These are phyloP conservation scores for Meteorus colon DNA, from an alignment of 2,888 invertebrate species.

Conservation along the genomic window DNA sequence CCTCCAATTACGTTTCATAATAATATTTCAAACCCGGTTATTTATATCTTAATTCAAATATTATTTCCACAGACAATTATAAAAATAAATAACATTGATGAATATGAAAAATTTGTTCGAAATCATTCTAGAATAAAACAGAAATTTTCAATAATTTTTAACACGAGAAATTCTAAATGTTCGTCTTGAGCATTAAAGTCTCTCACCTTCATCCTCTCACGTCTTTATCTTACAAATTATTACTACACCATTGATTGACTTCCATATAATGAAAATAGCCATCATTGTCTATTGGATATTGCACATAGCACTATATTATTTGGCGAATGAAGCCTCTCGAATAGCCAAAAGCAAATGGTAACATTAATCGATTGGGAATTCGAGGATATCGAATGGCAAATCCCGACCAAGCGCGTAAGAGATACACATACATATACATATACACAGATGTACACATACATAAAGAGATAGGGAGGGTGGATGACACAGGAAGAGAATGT, in stretches of 20 bases:
- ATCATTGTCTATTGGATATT: neutral
- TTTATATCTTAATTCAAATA: no score
- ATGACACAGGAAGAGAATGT: neutral
- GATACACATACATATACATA: neutral
- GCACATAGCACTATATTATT: neutral
- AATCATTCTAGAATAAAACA: neutral
- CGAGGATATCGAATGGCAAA: constrained; percentile 49
- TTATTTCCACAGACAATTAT: no score
- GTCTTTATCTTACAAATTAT: neutral
- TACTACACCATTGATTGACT: neutral
- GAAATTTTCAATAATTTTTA: neutral
- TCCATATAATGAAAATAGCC: neutral
- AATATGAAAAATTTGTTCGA: no score
- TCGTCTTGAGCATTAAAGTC: constrained; percentile 17
- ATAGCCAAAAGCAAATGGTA: constrained; percentile 22
- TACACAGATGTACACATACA: neutral
- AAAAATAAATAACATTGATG: no score
- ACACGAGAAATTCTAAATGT: neutral
- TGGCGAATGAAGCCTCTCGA: neutral
- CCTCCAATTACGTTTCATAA: no score
- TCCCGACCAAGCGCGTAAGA: constrained; percentile 34
- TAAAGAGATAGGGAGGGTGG: neutral
- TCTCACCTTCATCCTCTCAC: neutral
- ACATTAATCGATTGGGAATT: constrained; percentile 46
- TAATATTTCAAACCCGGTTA: no score